Percentiles rank a stretch among this genome's conserved stretches.
Conservation (phyloP, 2,888 invertebrate species). For the Gastrophysa polygoni region DNA sequence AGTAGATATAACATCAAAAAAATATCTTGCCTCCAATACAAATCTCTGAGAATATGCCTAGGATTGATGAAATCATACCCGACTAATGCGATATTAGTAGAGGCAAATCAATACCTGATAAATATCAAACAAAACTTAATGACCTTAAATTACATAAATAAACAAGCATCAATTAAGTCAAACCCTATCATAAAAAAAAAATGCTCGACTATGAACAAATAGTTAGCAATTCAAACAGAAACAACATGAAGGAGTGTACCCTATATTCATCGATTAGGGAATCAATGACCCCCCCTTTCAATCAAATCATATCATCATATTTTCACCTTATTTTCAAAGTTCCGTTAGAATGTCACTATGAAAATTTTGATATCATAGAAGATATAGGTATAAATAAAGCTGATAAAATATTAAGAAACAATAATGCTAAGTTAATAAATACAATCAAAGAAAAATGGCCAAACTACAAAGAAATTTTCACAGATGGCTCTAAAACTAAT, state of each 20-base stretch:
- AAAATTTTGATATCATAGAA: neutral
- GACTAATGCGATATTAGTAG: neutral
- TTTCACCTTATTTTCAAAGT: no score
- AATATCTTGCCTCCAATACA: neutral
- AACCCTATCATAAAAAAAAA: neutral
- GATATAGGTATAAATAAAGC: neutral
- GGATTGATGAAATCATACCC: neutral
- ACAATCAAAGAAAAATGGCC: neutral
- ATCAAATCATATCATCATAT: no score
- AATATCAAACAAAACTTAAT: neutral
- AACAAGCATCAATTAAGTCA: neutral
- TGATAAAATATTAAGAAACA: no score
- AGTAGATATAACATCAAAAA: no score
- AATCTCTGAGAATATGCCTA: neutral
- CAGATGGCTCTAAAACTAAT: neutral
- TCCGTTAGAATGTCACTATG: neutral
- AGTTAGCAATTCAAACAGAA: neutral
- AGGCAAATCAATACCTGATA: neutral
- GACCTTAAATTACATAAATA: no score
- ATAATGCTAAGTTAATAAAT: neutral
- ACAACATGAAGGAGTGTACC: neutral
- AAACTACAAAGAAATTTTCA: neutral
- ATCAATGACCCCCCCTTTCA: no score
- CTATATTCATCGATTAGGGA: no score
- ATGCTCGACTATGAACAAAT: neutral